phyloP scores from a whole-genome alignment of 2,888 invertebrate genomes.

The Isotomurus palustris region DNA sequence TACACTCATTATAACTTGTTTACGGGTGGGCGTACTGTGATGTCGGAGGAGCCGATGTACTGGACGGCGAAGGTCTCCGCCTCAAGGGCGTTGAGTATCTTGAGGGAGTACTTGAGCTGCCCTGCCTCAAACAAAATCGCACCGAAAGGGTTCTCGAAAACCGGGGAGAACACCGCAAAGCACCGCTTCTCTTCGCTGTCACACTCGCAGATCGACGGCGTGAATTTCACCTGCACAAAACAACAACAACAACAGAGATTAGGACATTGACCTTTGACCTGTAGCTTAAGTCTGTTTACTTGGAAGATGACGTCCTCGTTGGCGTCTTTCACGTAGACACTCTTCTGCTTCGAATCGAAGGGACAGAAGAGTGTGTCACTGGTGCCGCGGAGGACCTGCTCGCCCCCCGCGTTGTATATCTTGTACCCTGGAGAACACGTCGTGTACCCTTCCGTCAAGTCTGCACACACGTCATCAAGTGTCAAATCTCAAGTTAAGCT shows the following conservation, averaged over 20 bases:
- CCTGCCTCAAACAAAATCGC: slow-evolving; percentile 46
- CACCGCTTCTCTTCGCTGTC: slow-evolving; percentile 46
- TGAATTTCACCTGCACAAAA: slow-evolving; percentile 46
- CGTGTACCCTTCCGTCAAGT: slow-evolving; percentile 29
- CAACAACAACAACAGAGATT: no score
- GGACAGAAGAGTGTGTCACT: slow-evolving; percentile 46
- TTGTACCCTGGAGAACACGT: slow-evolving; percentile 45
- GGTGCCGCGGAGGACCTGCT: slow-evolving; percentile 42
- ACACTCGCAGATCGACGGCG: slow-evolving; percentile 46
- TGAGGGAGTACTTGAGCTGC: slow-evolving; percentile 45
- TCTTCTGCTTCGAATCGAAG: slow-evolving; percentile 45
- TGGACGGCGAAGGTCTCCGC: slow-evolving; percentile 46
- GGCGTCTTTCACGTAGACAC: slow-evolving; percentile 42
- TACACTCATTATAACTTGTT: not conserved
- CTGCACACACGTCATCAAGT: slow-evolving; percentile 1
- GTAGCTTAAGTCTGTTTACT: no score
- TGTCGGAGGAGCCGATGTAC: slow-evolving; percentile 44
- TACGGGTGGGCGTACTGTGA: slow-evolving; percentile 36
- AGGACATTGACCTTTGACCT: no score
- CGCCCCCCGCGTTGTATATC: slow-evolving; percentile 43
- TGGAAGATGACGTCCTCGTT: slow-evolving; percentile 46
- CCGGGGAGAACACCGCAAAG: slow-evolving; percentile 45
- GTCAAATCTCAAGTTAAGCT: not conserved
- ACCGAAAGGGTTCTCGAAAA: slow-evolving; percentile 46
- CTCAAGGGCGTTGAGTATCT: slow-evolving; percentile 46